Base-by-base conservation (phyloP, 92 coral and sea anemone species). In the Parazoanthus swiftii region DNA sequence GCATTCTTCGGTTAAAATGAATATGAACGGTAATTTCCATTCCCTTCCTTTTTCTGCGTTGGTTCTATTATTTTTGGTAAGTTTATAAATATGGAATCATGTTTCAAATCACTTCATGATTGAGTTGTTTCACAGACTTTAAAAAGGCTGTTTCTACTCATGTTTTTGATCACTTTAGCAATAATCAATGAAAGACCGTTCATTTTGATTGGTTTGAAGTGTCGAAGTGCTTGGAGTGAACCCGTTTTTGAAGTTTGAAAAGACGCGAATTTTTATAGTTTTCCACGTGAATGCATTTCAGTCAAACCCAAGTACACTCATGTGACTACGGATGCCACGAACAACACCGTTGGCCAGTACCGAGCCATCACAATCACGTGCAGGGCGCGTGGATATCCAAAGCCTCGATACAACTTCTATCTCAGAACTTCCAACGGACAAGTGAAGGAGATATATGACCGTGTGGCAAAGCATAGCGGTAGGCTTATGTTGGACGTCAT, bases 231-330 rank as follows among this genome's bases (percentile, higher is more conserved):
- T 26, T 26, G 36, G 38, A 33, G 38, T 72, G 76, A 33, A 72
- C 29, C 4, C 8, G 33, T 8, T 72, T 23, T 72, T 72, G 5
- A 68, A 68, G 36, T 23, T 68, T 68, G 9, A 68, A 68, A 6
- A 68, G 77, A 14, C 35, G n/a, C 56, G 25, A 21, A 25, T 20
- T 68, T 82, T 26, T 23, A 36, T 25, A 42, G 58, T 43, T 42
- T 39, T 63, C 21, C 67, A 75, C 63, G 37, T 39, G 38, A n/a
- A 48, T 46, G 38, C 51, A n/a, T 78, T 86, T 35, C 89, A 95
- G 98, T 84, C 72, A 86, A 80, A 74, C 98, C 98, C 43, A 95
- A 92, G 85, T 95, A 90, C 68, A 95, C 98, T 0, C 83, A 78
- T 18, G 85, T 95, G 29, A 87, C 88, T 48, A 95, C 98, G 0